These are phyloP conservation scores for Drosophila bocki DNA, from an alignment of 1,140 invertebrate genomes.

Conservation along the genomic window DNA sequence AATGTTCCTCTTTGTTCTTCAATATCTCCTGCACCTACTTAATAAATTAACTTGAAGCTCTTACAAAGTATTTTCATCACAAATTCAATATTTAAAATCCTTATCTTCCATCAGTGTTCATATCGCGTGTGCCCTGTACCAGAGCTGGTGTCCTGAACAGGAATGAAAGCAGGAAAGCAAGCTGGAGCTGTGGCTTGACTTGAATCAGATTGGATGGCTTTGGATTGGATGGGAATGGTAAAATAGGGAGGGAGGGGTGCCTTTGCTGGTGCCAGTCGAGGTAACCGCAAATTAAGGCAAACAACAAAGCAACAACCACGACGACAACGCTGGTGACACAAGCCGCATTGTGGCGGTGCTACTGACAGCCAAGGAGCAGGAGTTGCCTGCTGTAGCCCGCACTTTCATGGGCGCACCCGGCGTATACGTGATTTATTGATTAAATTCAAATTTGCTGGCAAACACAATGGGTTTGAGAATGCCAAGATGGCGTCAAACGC, in stretches of 20 bases:
- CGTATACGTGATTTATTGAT: slow-evolving; percentile 79
- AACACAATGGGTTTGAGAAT: slow-evolving; percentile 31
- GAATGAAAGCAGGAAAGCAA: slow-evolving; percentile 4
- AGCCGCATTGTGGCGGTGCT: slow-evolving; percentile 29
- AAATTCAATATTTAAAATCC: slow-evolving; percentile 6
- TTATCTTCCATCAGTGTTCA: background rate
- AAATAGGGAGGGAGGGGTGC: background rate
- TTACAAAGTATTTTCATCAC: background rate
- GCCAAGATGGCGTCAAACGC: slow-evolving; percentile 33
- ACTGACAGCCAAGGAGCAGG: slow-evolving; percentile 13
- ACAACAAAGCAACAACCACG: slow-evolving; percentile 54
- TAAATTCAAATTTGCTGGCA: slow-evolving; percentile 63
- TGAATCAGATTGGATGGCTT: slow-evolving; percentile 44
- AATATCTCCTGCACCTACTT: background rate
- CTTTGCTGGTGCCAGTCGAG: slow-evolving; percentile 28
- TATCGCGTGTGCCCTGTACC: slow-evolving; percentile 13
- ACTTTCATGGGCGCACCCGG: slow-evolving; percentile 30
- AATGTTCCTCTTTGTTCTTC: no score
- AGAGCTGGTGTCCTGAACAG: background rate
- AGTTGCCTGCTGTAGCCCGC: background rate
- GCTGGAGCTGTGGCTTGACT: slow-evolving; percentile 30
- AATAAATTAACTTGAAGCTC: background rate
- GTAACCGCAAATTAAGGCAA: slow-evolving; percentile 75
- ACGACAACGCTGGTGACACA: slow-evolving; percentile 30
- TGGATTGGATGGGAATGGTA: slow-evolving; percentile 24